Conservation (phyloP, 2,888 invertebrate species). For the Leptopilina drosophilae region DNA sequence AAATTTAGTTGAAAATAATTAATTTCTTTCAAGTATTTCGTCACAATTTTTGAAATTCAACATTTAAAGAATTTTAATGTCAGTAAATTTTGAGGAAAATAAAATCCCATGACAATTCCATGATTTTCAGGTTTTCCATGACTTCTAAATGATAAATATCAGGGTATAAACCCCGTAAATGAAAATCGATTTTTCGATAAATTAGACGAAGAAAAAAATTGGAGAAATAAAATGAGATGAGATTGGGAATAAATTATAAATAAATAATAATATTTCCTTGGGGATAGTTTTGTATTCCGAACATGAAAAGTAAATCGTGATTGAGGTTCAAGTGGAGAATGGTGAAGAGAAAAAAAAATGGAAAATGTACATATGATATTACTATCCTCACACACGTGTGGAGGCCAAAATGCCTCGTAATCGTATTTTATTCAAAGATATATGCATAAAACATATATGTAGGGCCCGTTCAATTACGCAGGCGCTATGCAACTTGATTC, state of each 20-base stretch:
- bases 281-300: background rate
- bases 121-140: too few species aligned
- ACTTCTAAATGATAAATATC: too few species aligned
- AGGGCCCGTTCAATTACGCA: conserved; percentile 57
- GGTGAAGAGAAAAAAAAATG: conserved; percentile 31
- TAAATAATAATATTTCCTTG: background rate
- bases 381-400: conserved; percentile 56
- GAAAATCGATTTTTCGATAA: too few species aligned
- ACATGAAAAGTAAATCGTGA: conserved; percentile 44
- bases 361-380: too few species aligned
- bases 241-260: background rate
- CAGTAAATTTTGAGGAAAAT: too few species aligned
- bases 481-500: conserved; percentile 49
- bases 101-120: too few species aligned
- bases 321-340: conserved; percentile 22
- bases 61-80: too few species aligned
- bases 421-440: conserved; percentile 69
- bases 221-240: background rate
- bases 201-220: background rate
- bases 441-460: conserved; percentile 65
- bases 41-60: too few species aligned
- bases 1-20: too few species aligned
- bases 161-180: too few species aligned
- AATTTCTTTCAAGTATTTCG: too few species aligned
- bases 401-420: conserved; percentile 69